Evolutionary conservation across 2,888 invertebrate species (phyloP).

Genomic region (Anthophora plumipes): DNA sequence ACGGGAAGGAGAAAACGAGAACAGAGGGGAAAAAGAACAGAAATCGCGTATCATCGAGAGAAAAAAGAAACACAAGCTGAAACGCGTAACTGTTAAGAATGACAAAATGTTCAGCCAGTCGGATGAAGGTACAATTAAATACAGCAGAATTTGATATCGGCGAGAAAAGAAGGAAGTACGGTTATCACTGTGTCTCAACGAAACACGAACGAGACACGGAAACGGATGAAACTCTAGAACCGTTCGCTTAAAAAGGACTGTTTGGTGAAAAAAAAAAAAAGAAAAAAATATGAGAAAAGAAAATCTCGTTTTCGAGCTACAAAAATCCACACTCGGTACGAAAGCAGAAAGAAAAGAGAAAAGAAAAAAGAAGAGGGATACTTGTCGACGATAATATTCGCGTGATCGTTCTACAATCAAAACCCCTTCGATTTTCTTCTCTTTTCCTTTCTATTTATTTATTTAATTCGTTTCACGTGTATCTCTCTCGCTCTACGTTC

Average conservation of each 20-base stretch:
- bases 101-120: conserved; percentile 28
- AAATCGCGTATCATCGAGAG: conserved; percentile 13
- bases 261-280: neutral
- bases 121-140: conserved; percentile 61
- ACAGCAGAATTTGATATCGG: conserved; percentile 42
- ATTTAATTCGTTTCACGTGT: conserved; percentile 1
- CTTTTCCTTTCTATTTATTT: conserved; percentile 2
- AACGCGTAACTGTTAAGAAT: neutral
- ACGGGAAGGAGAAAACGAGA: neutral
- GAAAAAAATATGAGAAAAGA: too few species aligned
- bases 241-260: conserved; percentile 2
- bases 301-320: too few species aligned
- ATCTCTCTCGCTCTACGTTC: conserved; percentile 13
- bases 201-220: conserved; percentile 13
- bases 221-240: neutral
- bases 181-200: conserved; percentile 75
- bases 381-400: too few species aligned
- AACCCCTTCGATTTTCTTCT: neutral
- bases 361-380: too few species aligned
- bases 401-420: too few species aligned
- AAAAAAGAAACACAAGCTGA: conserved; percentile 14
- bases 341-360: too few species aligned
- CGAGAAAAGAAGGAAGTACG: conserved; percentile 74
- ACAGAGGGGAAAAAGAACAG: neutral
- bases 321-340: too few species aligned